Evolutionary conservation across 2,888 invertebrate genomes (phyloP).

Genomic region (Empis livida): DNA sequence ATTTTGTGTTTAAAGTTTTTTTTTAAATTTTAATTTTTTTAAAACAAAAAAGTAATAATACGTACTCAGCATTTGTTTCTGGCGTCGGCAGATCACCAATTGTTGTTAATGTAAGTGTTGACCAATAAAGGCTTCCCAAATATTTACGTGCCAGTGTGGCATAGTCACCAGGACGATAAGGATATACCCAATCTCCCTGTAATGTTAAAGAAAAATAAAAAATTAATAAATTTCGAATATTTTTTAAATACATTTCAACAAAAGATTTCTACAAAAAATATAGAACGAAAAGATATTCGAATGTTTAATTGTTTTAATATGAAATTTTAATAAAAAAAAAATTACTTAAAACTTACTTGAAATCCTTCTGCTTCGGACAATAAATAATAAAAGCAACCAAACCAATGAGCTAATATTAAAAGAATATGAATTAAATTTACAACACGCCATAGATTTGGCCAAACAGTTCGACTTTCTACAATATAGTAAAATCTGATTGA

Average conservation of each 20-base stretch:
- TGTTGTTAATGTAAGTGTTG: constrained; percentile 87
- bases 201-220: too few relatives aligned
- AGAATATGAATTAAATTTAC: constrained; percentile 90
- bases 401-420: constrained; percentile 92
- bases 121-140: constrained; percentile 91
- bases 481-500: constrained; percentile 90
- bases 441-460: constrained; percentile 92
- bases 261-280: too few relatives aligned
- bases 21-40: too few relatives aligned
- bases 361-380: constrained; percentile 84
- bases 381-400: constrained; percentile 93
- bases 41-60: constrained; percentile 25
- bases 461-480: constrained; percentile 89
- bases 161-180: constrained; percentile 76
- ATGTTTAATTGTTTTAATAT: too few relatives aligned
- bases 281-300: too few relatives aligned
- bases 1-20: too few relatives aligned
- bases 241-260: too few relatives aligned
- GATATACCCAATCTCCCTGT: constrained; percentile 82
- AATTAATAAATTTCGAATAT: too few relatives aligned
- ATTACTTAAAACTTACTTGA: constrained; percentile 40
- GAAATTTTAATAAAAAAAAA: neutral
- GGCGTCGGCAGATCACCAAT: constrained; percentile 94
- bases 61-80: constrained; percentile 94
- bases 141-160: constrained; percentile 85